Conservation (phyloP, 2,113 vertebrate species). For the Prolemur simus region DNA sequence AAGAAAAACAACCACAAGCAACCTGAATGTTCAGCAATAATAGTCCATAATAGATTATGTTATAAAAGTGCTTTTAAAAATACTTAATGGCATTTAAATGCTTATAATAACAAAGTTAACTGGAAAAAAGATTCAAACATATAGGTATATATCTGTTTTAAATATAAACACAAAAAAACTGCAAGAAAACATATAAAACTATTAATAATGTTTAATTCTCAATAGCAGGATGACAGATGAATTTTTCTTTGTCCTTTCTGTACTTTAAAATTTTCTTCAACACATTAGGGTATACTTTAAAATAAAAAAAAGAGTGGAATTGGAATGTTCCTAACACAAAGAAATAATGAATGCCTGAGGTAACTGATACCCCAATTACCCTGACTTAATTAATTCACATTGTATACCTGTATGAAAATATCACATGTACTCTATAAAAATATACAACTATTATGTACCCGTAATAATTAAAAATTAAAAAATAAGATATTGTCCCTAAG, state of each 20-base stretch:
- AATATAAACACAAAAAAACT: conserved; percentile 4
- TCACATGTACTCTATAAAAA: too few species aligned
- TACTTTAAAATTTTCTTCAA: conserved; percentile 34
- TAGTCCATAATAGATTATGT: not conserved
- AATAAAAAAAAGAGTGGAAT: too few species aligned
- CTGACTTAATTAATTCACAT: too few species aligned
- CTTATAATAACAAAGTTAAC: not conserved
- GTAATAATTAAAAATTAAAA: too few species aligned
- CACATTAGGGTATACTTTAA: not conserved
- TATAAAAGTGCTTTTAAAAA: not conserved
- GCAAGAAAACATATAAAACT: not conserved
- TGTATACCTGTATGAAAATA: too few species aligned
- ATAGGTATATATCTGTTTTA: not conserved
- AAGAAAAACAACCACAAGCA: conserved; percentile 5
- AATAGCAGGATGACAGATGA: not conserved
- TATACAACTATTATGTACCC: too few species aligned
- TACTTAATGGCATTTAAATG: not conserved
- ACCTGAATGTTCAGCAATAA: not conserved
- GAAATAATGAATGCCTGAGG: too few species aligned
- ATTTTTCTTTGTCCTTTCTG: conserved; percentile 6
- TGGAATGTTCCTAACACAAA: too few species aligned
- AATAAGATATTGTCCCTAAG: not conserved
- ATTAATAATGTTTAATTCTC: not conserved
- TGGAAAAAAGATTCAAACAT: not conserved
- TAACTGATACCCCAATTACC: too few species aligned